Evolutionary conservation across 1,140 invertebrate genomes (phyloP), one percentile per base, ranked within the genome.

Genomic region (Platyura marginata): DNA sequence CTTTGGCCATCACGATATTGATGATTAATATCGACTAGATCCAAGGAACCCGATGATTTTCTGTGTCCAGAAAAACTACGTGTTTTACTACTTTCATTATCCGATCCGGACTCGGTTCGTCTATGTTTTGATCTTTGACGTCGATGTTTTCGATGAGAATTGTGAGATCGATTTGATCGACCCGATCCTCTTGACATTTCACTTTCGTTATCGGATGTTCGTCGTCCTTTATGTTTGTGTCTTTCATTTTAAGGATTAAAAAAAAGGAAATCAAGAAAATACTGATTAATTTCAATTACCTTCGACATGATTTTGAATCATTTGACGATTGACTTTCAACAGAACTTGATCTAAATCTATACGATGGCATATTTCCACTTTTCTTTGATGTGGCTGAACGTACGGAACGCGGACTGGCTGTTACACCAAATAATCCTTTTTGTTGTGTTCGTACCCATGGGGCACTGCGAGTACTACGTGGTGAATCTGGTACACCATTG

Each of bases 1-100:
- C 75, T 71, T 57, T 89, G 80, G 23, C 82, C 80, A 61, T 89
- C 83, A 48, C 76, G 75, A 85, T 86, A 90, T 57, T 89, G 85
- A 18, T 75, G 74, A 46, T 83, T 81, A 1, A 83, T 87, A 61
- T 89, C 84, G n/a, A 89, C 76, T 40, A 89, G 62, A 65, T 71
- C 52, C 61, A 67, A 49, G 36, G 57, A 53, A 20, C 55, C 56
- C 15, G 57, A 55, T 3, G 57, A 60, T 42, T 53, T 53, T 41
- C 57, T 51, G 40, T 60, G 57, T 2, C 57, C 67, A 11, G 65
- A 66, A 44, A 64, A 63, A 37, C 61, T 65, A 40, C 65, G 59
- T 23, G 55, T 52, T 2, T 60, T 49, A 11, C 53, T 62, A 44
- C 56, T 61, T 41, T 74, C 70, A 42, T 66, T 67, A 43, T 73